These are phyloP conservation scores for Poecilia wingei DNA, from an alignment of 2,797 vertebrate species.

Conservation along the genomic window DNA sequence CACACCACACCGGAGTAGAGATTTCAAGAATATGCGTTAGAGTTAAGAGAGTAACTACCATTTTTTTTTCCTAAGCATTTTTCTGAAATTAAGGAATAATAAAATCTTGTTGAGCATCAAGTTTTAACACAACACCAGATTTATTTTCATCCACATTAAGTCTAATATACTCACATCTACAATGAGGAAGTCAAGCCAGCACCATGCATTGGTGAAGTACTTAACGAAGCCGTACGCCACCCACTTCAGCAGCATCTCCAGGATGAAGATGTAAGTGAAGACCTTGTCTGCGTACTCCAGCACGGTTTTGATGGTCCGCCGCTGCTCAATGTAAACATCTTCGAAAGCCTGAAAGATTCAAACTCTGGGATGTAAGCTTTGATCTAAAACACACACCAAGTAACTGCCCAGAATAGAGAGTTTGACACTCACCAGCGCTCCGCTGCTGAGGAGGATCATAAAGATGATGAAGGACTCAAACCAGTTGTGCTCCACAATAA, in stretches of 20 bases:
- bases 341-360: constrained; percentile 89
- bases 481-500: constrained; percentile 99
- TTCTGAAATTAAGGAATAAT: neutral
- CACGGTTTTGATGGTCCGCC: constrained; percentile 91
- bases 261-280: constrained; percentile 96
- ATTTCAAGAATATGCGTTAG: constrained; percentile 4
- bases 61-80: too few relatives aligned
- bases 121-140: neutral
- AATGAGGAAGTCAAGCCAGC: constrained; percentile 98
- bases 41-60: too few relatives aligned
- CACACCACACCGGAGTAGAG: neutral
- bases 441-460: constrained; percentile 99
- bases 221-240: constrained; percentile 96
- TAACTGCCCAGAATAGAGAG: neutral
- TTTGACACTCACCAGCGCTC: constrained; percentile 88
- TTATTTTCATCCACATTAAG: neutral
- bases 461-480: constrained; percentile 99
- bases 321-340: constrained; percentile 96
- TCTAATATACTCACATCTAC: constrained; percentile 90
- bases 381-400: neutral
- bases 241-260: constrained; percentile 99
- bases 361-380: neutral
- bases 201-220: constrained; percentile 99
- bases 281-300: constrained; percentile 97
- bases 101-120: neutral